Evolutionary conservation across 2,888 invertebrate genomes (phyloP).

Genomic region (Sericinus montela): DNA sequence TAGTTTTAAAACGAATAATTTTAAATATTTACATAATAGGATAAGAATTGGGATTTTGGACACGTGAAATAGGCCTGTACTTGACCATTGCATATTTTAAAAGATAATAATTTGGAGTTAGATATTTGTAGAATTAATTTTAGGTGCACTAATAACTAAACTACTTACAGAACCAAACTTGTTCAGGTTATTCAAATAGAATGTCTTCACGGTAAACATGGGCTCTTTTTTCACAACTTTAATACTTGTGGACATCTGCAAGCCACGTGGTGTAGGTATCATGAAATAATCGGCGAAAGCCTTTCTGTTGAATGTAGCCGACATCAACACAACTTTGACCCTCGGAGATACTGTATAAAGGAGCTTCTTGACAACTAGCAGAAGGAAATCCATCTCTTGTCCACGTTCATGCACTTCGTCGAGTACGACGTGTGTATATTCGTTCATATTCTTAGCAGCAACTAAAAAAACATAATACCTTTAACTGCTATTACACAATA

Average conservation of each 20-base stretch:
- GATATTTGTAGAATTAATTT: no score
- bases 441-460: conserved; percentile 82
- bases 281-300: conserved; percentile 85
- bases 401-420: conserved; percentile 97
- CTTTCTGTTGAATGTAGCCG: conserved; percentile 91
- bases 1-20: no score
- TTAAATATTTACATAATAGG: no score
- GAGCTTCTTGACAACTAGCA: conserved; percentile 89
- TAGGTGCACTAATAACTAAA: not conserved
- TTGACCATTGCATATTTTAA: no score
- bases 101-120: no score
- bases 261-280: conserved; percentile 42
- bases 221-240: conserved; percentile 66
- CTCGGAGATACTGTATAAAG: conserved; percentile 74
- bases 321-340: conserved; percentile 87
- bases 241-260: conserved; percentile 55
- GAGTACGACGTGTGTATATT: conserved; percentile 92
- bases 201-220: conserved; percentile 78
- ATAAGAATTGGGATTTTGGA: no score
- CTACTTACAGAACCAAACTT: conserved; percentile 69
- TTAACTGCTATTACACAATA: no score
- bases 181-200: conserved; percentile 79
- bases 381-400: conserved; percentile 93
- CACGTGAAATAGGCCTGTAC: no score
- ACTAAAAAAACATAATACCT: no score